Conservation (phyloP, 2,113 vertebrate species). For the Antennarius striatus region DNA sequence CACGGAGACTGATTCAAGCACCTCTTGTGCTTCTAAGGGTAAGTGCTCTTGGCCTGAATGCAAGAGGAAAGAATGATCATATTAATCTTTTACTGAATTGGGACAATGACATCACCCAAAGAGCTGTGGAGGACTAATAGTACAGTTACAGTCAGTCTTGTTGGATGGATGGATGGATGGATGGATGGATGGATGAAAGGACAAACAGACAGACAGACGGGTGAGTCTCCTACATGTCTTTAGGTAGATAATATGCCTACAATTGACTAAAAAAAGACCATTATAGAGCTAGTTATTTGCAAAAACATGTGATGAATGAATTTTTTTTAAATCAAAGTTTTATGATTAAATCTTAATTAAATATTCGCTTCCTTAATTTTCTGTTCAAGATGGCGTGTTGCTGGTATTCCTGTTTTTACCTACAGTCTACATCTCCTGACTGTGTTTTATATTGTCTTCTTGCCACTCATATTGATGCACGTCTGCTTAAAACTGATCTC, state of each 20-base stretch:
- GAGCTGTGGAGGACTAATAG: neutral
- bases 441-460: slow-evolving; percentile 1
- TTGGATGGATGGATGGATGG: too few relatives aligned
- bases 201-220: too few relatives aligned
- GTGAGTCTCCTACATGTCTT: neutral
- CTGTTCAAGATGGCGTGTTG: neutral
- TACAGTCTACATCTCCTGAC: neutral
- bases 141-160: neutral
- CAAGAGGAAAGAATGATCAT: slow-evolving; percentile 3
- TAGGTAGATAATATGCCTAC: neutral
- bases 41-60: neutral
- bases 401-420: neutral
- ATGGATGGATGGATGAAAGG: too few relatives aligned
- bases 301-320: too few relatives aligned
- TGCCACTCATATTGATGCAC: slow-evolving; percentile 15
- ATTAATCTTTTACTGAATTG: neutral
- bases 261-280: too few relatives aligned
- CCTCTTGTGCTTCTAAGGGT: slow-evolving; percentile 3
- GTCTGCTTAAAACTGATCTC: slow-evolving; percentile 48
- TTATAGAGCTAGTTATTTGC: too few relatives aligned
- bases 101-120: neutral
- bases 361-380: neutral
- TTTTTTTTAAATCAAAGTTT: too few relatives aligned
- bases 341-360: neutral
- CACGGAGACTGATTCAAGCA: neutral